Conservation (phyloP, 2,797 vertebrate species). For the Botia kubotai region DNA sequence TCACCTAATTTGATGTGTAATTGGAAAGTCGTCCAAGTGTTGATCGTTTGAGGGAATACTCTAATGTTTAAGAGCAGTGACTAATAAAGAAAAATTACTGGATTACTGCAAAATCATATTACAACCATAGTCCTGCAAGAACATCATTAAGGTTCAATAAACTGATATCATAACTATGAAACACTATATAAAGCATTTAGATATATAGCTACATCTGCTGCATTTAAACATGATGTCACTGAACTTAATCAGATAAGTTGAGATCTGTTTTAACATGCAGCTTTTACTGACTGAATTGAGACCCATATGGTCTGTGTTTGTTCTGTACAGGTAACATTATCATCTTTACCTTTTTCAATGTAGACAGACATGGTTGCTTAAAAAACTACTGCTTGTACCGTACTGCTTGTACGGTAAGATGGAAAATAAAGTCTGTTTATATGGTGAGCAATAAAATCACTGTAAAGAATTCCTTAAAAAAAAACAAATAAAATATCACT, state of each 20-base stretch:
- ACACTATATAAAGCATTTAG: neutral
- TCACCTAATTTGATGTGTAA: slow-evolving; percentile 10
- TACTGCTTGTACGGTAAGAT: too few relatives aligned
- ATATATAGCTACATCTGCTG: neutral
- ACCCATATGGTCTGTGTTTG: neutral
- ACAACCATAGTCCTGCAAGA: neutral
- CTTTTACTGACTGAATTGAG: neutral
- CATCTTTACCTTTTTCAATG: neutral
- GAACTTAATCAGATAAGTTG: neutral
- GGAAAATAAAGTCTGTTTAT: neutral
- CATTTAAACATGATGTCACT: neutral
- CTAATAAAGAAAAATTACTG: neutral
- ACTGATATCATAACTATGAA: neutral
- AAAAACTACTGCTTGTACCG: neutral
- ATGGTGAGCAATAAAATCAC: neutral
- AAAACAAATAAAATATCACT: neutral
- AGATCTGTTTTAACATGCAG: neutral
- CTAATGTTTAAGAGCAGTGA: neutral
- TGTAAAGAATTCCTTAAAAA: neutral
- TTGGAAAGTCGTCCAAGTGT: neutral
- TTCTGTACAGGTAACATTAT: neutral
- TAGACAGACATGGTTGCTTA: neutral
- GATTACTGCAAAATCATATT: neutral
- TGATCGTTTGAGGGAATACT: neutral
- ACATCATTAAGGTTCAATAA: neutral